Base-by-base conservation (phyloP, 2,888 invertebrate genomes). In the Nomada lathburiana region DNA sequence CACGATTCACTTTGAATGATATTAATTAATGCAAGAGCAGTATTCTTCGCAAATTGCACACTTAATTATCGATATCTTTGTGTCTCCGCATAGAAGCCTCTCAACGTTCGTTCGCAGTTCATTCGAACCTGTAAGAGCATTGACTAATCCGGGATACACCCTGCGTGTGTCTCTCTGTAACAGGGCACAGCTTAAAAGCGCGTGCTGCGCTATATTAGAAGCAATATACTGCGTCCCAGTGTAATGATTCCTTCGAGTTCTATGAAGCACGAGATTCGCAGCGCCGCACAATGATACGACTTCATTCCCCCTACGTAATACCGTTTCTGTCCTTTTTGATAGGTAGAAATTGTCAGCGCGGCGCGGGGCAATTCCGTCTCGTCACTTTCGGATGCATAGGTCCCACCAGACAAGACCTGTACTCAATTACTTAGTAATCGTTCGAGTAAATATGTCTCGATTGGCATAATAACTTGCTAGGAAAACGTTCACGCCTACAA, bases 211-310 rank as follows among this genome's bases (percentile, higher is more conserved):
- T 88, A 89, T 86, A 90, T 88, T 88, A 88, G 76, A 87, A 73
- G 79, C 85, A 76, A 90, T 87, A 89, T 90, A 90, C 88, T 85
- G 85, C 86, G 79, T 44, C 70, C 52, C 65, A 71, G 77, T 82
- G 86, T 90, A 90, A 90, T 90, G 89, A 91, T 91, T 90, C 90
- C 90, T 90, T 90, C 88, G 86, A 84, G 84, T 86, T 86, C 70
- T 89, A 86, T 78, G 83, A 83, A 73, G 83, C 62, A 72, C 76
- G 83, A 90, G 90, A 90, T 89, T 90, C 89, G 89, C 89, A 68
- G 84, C 87, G 89, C 84, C 53, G 77, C 23, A 87, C 87, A 87
- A 88, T 87, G 86, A 89, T 85, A 86, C 88, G 86, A 86, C 84
- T 83, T 85, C 76, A 83, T 86, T 85, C 76, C 77, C 82, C 81